Conservation (phyloP, 1,140 invertebrate species). For the Metopolophium dirhodum region DNA sequence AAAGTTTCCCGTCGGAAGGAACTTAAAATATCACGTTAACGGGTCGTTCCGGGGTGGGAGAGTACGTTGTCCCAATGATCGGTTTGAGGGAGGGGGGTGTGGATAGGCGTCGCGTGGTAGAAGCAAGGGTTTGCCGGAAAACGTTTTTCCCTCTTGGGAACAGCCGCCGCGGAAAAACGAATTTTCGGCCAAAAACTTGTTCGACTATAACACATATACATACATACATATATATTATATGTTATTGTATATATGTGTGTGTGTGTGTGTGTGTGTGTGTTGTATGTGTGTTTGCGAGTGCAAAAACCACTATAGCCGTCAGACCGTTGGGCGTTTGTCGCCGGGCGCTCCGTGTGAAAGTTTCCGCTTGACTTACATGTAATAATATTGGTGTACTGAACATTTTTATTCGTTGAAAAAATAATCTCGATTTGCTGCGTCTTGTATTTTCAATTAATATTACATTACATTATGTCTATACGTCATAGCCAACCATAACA, state of each 20-base stretch:
- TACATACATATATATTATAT: neutral
- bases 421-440: neutral
- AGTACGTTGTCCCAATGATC: neutral
- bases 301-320: neutral
- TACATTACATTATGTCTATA: neutral
- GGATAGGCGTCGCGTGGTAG: neutral
- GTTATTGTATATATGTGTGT: neutral
- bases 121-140: neutral
- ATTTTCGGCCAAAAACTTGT: conserved; percentile 17
- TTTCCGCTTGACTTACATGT: neutral
- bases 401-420: neutral
- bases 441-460: neutral
- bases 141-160: conserved; percentile 11
- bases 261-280: neutral
- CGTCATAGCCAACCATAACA: too few relatives aligned
- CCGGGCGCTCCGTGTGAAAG: neutral
- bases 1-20: conserved; percentile 17
- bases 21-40: conserved; percentile 1
- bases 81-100: too few relatives aligned
- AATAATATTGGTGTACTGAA: neutral
- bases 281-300: too few relatives aligned
- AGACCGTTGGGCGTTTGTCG: neutral
- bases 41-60: neutral
- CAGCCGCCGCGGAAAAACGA: neutral
- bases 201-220: neutral